Evolutionary conservation across 2,888 invertebrate genomes (phyloP).

Genomic region (Steromphala cineraria): DNA sequence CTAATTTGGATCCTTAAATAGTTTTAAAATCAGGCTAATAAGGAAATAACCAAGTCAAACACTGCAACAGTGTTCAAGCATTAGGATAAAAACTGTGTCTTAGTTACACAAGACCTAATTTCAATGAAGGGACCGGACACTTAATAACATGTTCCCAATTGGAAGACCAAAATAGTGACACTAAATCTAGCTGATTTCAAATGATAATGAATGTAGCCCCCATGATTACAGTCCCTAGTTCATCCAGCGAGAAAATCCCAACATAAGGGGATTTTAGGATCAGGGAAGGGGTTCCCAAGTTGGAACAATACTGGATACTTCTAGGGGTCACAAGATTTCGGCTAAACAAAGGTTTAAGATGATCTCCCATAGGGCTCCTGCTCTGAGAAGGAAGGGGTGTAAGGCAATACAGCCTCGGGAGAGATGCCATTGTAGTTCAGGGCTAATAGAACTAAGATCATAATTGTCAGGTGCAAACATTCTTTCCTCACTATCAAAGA

Average conservation of each 20-base stretch:
- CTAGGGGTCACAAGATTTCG: background rate
- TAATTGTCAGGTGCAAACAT: background rate
- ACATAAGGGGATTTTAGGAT: background rate
- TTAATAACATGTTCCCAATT: too few species aligned
- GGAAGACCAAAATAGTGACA: too few species aligned
- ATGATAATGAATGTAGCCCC: background rate
- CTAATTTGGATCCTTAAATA: too few species aligned
- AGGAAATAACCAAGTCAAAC: too few species aligned
- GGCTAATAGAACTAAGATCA: background rate
- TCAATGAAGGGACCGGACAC: too few species aligned
- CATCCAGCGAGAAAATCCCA: background rate
- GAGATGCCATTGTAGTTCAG: background rate
- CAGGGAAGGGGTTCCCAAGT: background rate
- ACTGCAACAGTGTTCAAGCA: too few species aligned
- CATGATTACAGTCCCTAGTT: background rate
- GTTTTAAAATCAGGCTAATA: too few species aligned
- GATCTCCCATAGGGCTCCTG: background rate
- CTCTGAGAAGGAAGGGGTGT: slow-evolving; percentile 13
- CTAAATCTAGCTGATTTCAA: background rate
- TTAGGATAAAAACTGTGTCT: too few species aligned
- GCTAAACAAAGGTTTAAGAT: background rate
- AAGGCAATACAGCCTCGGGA: background rate
- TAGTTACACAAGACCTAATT: too few species aligned
- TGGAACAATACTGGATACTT: background rate
- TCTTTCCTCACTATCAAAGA: too few species aligned